Base-by-base conservation (phyloP, 2,113 vertebrate species). In the Orientallactaga bullata region DNA sequence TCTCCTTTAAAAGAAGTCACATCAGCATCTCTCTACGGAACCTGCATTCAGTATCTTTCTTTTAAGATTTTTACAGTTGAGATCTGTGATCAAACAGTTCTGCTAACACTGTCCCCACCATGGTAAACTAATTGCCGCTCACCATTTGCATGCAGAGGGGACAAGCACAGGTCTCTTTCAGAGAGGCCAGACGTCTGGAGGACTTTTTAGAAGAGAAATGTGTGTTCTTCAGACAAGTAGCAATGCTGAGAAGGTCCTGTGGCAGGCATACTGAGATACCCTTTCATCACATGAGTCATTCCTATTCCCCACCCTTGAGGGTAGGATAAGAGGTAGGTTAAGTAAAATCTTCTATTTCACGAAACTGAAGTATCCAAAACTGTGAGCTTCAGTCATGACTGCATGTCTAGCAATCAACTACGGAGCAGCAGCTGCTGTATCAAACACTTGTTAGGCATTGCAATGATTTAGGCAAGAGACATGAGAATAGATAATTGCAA, bases 401-500 rank as follows among this genome's bases (percentile, higher is more conserved):
- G 63, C 6, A 23, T 82, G 76, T 24, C 11, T 47, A 85, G 4
- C 23, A 72, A 35, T 1, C 2, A 32, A 32, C 37, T 26, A 42
- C 21, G 11, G 37, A 68, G 42, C 18, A 47, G 55, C 58, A 35
- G 55, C n/a, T 76, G 24, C 10, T 30, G 28, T 0, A 1, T 26
- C 47, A 32, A 23, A 12, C 18, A 28, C 21, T 15, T 0, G 21
- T 11, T 5, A 37, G 30, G 35, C 74, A 68, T 2, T 28, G 0
- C 2, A 55, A 5, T 8, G 18, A 24, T 9, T 7, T 20, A 1
- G 24, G 16, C 47, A 42, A 80, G 60, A 74, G 47, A 39, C 1
- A 17, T 4, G 17, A 55, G 55, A 21, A 30, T 0, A 10, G 2
- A 24, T 8, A 1, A 61, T 35, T 28, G 37, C 3, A 42, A n/a